Evolutionary conservation across 2,113 vertebrate species (phyloP), one percentile per base, ranked within the genome.

Genomic region (Acanthochromis polyacanthus): DNA sequence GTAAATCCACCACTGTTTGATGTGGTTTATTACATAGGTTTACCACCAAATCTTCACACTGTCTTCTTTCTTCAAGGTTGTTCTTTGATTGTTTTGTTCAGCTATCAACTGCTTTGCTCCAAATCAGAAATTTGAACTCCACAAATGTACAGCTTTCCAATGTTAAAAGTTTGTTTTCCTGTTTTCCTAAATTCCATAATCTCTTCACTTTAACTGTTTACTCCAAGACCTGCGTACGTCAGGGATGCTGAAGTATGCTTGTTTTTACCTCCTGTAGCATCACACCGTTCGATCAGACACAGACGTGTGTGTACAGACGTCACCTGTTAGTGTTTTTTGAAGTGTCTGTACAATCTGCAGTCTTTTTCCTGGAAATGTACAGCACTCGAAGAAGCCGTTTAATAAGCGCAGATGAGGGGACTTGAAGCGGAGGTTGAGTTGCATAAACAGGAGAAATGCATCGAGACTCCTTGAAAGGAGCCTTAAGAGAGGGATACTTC

Each of bases 311-410:
- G 68, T 55, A 79, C 78, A 73, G 83, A 89, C 58, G 65, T 90
- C 84, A 82, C 51, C 60, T 85, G 78, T 90, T 83, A 60, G 69
- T 78, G 81, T 82, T 63, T 72, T 74, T 19, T 61, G 60, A 74
- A 72, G 76, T 75, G 68, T 79, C 60, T 75, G 74, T 75, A 57
- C 78, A 61, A 69, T 60, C 73, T 85, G 71, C 76, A 23, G 32
- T 70, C 65, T 53, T 79, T 64, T 93, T 93, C 91, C 70, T 93
- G 82, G 89, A 93, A 90, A 82, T 69, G 62, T 10, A 17, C 32
- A 15, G 71, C 80, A 53, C 58, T 87, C 77, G 56, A 86, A 79
- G 88, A 92, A 83, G 64, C 78, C 3, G 55, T 83, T 87, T 75
- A 87, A 83, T 87, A 84, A 82, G 85, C 74, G 53, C 83, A 77